These are phyloP conservation scores for Harpegnathos saltator DNA, from an alignment of 1,140 invertebrate genomes.

Conservation along the genomic window DNA sequence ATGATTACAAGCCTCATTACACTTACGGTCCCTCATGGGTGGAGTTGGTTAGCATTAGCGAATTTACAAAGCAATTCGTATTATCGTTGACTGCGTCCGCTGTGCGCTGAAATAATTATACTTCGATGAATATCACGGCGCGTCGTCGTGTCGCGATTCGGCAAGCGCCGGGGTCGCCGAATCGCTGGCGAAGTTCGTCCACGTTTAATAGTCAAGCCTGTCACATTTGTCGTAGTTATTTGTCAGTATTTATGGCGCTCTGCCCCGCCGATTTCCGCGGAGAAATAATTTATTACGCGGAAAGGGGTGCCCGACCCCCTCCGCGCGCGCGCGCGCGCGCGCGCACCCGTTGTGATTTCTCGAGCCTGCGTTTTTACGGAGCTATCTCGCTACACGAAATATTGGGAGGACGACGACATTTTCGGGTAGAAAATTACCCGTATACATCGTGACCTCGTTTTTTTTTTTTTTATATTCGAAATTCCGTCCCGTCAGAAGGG, in stretches of 20 bases:
- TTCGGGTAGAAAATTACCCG: neutral
- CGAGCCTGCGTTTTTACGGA: slow-evolving; percentile 21
- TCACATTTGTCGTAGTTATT: slow-evolving; percentile 57
- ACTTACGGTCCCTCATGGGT: neutral
- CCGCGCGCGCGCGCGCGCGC: neutral
- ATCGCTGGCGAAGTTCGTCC: slow-evolving; percentile 37
- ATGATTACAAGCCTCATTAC: slow-evolving; percentile 42
- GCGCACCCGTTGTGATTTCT: slow-evolving; percentile 12
- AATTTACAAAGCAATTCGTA: slow-evolving; percentile 50
- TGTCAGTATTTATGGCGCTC: slow-evolving; percentile 57
- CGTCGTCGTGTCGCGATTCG: neutral
- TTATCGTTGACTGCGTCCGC: slow-evolving; percentile 8
- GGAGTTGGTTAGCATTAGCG: slow-evolving; percentile 21
- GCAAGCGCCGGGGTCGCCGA: neutral
- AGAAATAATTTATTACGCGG: slow-evolving; percentile 54
- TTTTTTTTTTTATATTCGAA: neutral
- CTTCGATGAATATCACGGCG: slow-evolving; percentile 29
- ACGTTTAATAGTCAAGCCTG: slow-evolving; percentile 43
- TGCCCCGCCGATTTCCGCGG: slow-evolving; percentile 31
- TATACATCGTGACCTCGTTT: neutral
- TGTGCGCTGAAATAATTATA: slow-evolving; percentile 38
- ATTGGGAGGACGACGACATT: slow-evolving; percentile 27
- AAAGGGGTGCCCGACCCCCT: neutral
- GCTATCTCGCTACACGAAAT: slow-evolving; percentile 12
- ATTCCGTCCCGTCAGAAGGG: neutral